phyloP scores from a whole-genome alignment of 2,797 vertebrate species.

The Lepilemur septentrionalis region DNA sequence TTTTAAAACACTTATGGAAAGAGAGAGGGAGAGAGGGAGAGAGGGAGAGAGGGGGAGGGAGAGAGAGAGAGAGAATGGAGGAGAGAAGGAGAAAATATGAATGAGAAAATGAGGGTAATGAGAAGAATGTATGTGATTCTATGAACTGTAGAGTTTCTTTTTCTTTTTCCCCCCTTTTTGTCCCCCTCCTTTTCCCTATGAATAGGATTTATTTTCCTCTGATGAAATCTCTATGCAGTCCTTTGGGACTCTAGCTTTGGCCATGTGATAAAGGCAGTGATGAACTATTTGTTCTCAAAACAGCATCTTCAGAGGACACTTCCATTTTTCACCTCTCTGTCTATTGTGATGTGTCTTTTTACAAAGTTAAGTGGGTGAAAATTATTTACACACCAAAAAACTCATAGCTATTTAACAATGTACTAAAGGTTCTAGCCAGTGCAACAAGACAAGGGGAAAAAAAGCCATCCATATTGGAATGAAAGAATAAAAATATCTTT shows the following conservation, averaged over 20 bases:
- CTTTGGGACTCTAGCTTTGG: not conserved
- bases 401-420: not conserved
- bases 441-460: not conserved
- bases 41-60: not conserved
- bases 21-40: not conserved
- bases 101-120: not conserved
- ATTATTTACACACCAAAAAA: not conserved
- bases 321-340: not conserved
- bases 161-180: not conserved
- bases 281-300: not conserved
- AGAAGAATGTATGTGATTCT: not conserved
- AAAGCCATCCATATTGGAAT: not conserved
- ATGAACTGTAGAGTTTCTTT: not conserved
- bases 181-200: not conserved
- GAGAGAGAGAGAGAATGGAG: not conserved
- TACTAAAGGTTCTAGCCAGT: not conserved
- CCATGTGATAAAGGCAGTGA: not conserved
- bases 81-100: not conserved
- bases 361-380: not conserved
- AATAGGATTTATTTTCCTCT: not conserved
- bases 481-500: not conserved
- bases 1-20: not conserved
- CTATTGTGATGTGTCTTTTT: not conserved
- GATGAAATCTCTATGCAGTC: not conserved
- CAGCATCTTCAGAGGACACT: not conserved